Evolutionary conservation across 1,140 invertebrate species (phyloP).

Genomic region (Zaprionus tsacasi): DNA sequence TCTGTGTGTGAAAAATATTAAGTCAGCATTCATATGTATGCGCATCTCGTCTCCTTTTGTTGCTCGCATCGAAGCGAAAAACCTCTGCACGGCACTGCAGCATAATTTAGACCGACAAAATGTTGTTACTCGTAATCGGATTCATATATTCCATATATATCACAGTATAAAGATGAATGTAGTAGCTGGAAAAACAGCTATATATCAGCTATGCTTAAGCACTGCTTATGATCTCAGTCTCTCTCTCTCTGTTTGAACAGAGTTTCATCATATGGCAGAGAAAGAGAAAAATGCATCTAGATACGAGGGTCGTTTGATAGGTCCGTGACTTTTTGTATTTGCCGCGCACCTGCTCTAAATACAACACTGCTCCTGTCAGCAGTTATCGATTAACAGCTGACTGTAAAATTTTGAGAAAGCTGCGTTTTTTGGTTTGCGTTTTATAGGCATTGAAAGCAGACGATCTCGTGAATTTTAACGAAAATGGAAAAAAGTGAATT

Average conservation of each 20-base stretch:
- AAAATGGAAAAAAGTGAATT: no score
- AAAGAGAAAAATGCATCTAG: no score
- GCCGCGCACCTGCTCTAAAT: no score
- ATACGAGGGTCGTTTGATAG: no score
- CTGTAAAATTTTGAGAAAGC: no score
- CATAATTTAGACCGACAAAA: slow-evolving; percentile 13
- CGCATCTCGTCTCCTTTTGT: slow-evolving; percentile 5
- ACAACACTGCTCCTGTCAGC: no score
- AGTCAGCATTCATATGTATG: slow-evolving; percentile 24
- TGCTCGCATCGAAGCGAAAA: not conserved
- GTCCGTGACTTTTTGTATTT: no score
- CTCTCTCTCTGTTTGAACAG: not conserved
- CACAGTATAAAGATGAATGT: not conserved
- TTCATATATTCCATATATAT: slow-evolving; percentile 2
- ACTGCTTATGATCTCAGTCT: not conserved
- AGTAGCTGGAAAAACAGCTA: not conserved
- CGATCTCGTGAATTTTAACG: no score
- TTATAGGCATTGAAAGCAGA: no score
- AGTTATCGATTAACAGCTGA: no score
- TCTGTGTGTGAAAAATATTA: slow-evolving; percentile 20
- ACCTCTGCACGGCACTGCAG: not conserved
- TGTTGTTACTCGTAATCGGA: slow-evolving; percentile 11
- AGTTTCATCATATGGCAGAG: no score
- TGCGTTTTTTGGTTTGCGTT: no score
- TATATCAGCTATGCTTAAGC: not conserved